These are phyloP conservation scores for Poecilia picta DNA, from an alignment of 2,797 vertebrate genomes.

Conservation along the genomic window DNA sequence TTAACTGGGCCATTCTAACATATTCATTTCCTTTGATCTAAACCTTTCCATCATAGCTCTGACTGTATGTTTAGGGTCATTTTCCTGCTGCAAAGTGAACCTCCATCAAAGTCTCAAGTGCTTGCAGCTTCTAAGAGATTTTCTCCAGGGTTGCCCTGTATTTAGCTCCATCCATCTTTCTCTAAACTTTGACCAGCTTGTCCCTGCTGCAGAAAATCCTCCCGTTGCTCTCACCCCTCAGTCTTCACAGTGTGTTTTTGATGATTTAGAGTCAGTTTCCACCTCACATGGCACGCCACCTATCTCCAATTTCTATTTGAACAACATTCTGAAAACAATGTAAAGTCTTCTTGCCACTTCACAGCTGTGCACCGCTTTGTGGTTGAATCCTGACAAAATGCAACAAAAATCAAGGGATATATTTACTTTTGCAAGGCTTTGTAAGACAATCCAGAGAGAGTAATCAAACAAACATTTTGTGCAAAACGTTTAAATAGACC, in stretches of 20 bases:
- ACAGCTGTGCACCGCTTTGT: background rate
- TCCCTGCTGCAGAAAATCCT: background rate
- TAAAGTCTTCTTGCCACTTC: background rate
- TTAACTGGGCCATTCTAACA: background rate
- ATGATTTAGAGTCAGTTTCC: conserved; percentile 1
- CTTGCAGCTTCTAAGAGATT: background rate
- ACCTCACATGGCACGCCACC: background rate
- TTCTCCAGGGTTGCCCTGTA: background rate
- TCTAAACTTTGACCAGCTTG: background rate
- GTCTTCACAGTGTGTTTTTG: background rate
- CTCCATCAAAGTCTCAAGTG: background rate
- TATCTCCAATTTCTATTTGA: background rate
- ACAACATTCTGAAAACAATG: conserved; percentile 14
- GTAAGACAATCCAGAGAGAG: background rate
- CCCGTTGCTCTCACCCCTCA: background rate
- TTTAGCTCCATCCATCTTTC: background rate
- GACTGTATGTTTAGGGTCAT: background rate
- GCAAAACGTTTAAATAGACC: conserved; percentile 57
- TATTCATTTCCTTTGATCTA: background rate
- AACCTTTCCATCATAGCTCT: background rate
- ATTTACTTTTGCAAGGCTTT: background rate
- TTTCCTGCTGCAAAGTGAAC: background rate
- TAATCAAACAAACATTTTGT: conserved; percentile 18
- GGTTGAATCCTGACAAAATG: background rate
- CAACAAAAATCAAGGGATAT: background rate